Conservation (phyloP, 2,797 vertebrate genomes). For the Ammospiza maritima region DNA sequence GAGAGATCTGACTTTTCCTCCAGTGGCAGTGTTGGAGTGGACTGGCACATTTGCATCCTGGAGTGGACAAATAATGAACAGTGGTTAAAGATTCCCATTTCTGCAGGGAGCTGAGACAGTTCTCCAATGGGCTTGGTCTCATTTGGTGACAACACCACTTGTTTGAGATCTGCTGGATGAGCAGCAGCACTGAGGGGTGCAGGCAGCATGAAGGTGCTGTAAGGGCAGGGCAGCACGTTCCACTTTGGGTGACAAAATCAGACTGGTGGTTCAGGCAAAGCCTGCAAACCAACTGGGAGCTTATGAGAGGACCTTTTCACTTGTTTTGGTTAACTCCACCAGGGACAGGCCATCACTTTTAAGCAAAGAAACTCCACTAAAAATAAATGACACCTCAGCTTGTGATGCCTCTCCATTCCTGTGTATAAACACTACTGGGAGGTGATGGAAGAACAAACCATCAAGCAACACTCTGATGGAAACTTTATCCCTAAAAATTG, state of each 20-base stretch:
- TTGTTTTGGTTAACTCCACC: not conserved
- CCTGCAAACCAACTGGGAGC: not conserved
- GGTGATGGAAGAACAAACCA: not conserved
- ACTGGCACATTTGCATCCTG: not conserved
- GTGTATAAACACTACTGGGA: not conserved
- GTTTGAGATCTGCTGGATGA: not conserved
- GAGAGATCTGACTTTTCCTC: not conserved
- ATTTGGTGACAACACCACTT: not conserved
- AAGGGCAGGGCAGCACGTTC: not conserved
- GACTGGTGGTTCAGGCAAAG: not conserved
- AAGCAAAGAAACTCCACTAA: not conserved
- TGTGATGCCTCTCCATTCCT: not conserved
- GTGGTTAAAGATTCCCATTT: not conserved
- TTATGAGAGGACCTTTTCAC: not conserved
- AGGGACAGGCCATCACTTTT: not conserved
- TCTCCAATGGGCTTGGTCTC: not conserved
- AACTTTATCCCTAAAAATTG: slow-evolving; percentile 30
- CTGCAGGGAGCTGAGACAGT: not conserved
- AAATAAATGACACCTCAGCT: not conserved
- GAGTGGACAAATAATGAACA: not conserved
- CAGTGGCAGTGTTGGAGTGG: not conserved
- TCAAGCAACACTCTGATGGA: not conserved
- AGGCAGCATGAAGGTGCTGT: fast-evolving
- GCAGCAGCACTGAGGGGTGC: not conserved
- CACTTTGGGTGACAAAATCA: not conserved